Evolutionary conservation across 92 coral and sea anemone species (phyloP).

Genomic region (Pocillopora meandrina): DNA sequence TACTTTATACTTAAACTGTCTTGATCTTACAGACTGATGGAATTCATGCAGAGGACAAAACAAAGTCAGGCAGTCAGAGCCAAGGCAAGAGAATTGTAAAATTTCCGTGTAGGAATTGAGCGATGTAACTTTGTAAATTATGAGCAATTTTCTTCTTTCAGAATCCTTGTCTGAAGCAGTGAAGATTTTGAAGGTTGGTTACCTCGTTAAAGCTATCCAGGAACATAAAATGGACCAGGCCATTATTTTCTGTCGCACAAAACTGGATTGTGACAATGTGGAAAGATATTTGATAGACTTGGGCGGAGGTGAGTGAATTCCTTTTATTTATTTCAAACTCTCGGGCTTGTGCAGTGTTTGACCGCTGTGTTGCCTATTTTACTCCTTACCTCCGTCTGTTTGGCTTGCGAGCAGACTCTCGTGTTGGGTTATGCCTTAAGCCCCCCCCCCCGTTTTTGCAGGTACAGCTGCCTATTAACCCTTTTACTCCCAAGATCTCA

Average conservation of each 20-base stretch:
- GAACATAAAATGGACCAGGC: conserved; percentile 95
- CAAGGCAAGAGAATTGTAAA: conserved; percentile 45
- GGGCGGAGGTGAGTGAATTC: conserved; percentile 80
- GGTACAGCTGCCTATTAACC: no score
- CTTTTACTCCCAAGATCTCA: no score
- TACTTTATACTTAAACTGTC: background rate
- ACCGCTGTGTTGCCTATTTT: no score
- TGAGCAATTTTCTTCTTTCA: conserved; percentile 12
- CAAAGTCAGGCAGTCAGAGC: conserved; percentile 71
- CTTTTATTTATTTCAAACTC: no score
- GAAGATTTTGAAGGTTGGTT: conserved; percentile 85
- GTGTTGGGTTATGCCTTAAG: no score
- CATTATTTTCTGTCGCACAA: conserved; percentile 92
- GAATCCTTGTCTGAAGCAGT: conserved; percentile 94
- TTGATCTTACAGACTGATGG: conserved; percentile 71
- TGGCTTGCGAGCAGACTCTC: no score
- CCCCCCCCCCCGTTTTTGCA: no score
- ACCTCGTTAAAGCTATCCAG: conserved; percentile 80
- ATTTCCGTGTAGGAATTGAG: background rate
- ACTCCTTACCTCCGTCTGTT: no score
- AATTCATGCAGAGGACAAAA: conserved; percentile 79
- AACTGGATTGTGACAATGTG: conserved; percentile 89
- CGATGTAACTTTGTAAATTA: background rate
- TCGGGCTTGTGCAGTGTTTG: no score
- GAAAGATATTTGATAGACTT: conserved; percentile 70